Percentiles rank a stretch among this genome's conserved stretches.
phyloP scores from a whole-genome alignment of 1,140 invertebrate genomes.

The Proales similis region DNA sequence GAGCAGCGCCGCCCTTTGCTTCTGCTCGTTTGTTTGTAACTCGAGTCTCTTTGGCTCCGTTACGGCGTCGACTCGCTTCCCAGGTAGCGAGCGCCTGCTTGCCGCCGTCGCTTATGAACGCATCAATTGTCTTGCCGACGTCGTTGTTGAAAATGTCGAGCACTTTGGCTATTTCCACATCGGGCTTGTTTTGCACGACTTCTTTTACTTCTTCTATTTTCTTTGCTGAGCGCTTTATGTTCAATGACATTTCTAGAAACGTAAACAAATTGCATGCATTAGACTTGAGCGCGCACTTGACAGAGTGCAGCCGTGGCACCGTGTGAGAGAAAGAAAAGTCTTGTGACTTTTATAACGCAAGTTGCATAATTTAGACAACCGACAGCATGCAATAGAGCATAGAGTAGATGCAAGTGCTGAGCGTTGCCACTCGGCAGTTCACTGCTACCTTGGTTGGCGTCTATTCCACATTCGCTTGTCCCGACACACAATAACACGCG shows the following conservation, averaged over 20 bases:
- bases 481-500: too few species aligned
- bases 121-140: constrained; percentile 30
- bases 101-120: constrained; percentile 21
- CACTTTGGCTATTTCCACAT: constrained; percentile 21
- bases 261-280: too few species aligned
- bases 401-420: too few species aligned
- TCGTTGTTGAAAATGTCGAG: constrained; percentile 23
- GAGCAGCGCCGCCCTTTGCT: constrained; percentile 1
- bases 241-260: constrained; percentile 14
- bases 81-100: background rate
- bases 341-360: too few species aligned
- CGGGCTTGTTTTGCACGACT: constrained; percentile 18
- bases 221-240: background rate
- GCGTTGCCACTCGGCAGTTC: too few species aligned
- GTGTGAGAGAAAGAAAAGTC: too few species aligned
- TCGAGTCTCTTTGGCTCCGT: background rate
- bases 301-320: too few species aligned
- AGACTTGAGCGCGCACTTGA: too few species aligned
- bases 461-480: too few species aligned
- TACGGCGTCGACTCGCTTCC: background rate
- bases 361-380: too few species aligned
- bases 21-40: background rate
- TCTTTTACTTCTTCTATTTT: constrained; percentile 30
- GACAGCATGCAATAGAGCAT: too few species aligned
- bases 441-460: too few species aligned